Evolutionary conservation across 2,888 invertebrate species (phyloP).

Genomic region (Brenthis hecate): DNA sequence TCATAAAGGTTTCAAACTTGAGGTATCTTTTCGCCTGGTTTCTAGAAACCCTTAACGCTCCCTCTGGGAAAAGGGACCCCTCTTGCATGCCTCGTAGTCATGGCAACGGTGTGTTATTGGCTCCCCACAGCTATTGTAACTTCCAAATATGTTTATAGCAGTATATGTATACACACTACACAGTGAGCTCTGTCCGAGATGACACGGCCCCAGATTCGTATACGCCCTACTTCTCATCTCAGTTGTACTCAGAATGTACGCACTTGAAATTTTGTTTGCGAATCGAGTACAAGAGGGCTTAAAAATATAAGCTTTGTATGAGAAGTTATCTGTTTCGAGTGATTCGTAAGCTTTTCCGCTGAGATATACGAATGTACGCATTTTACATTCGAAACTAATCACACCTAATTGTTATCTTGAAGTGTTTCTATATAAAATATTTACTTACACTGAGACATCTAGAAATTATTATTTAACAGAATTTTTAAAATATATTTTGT

Average conservation of each 20-base stretch:
- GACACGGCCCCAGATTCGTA: constrained; percentile 32
- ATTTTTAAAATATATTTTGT: no score
- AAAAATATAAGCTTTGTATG: not conserved
- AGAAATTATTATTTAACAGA: no score
- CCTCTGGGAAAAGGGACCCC: constrained; percentile 65
- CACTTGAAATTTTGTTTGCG: constrained; percentile 39
- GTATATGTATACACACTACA: constrained; percentile 19
- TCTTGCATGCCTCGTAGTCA: constrained; percentile 63
- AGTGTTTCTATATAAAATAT: no score
- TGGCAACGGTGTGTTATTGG: constrained; percentile 74
- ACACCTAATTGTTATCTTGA: no score
- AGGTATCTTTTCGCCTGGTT: constrained; percentile 68
- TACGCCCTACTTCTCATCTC: constrained; percentile 34
- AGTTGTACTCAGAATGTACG: constrained; percentile 40
- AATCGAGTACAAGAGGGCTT: constrained; percentile 28
- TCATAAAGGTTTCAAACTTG: constrained; percentile 49
- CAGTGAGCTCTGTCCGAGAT: constrained; percentile 32
- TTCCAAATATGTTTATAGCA: constrained; percentile 47
- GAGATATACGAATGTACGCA: no score
- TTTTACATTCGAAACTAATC: no score
- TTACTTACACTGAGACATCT: no score
- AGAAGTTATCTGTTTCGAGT: constrained; percentile 7
- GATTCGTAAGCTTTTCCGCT: constrained; percentile 3
- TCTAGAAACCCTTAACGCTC: constrained; percentile 57
- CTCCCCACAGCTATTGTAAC: constrained; percentile 68